phyloP scores from a whole-genome alignment of 2,113 vertebrate species.

The Copsychus sechellarum region DNA sequence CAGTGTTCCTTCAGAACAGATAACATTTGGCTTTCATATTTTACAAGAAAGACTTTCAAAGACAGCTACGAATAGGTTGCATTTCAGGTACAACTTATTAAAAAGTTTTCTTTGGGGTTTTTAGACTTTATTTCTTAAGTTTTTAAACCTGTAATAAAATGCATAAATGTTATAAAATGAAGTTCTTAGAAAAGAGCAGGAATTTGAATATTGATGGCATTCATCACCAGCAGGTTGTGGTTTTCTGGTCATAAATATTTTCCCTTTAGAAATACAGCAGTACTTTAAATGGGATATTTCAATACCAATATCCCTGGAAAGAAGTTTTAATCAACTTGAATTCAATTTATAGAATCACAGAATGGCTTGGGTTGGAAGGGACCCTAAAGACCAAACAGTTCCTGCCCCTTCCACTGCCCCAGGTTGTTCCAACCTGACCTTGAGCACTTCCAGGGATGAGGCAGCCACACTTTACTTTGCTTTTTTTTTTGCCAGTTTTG shows the following conservation, averaged over 20 bases:
- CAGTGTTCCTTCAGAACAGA: conserved; percentile 11
- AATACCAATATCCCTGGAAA: neutral
- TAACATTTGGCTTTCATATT: conserved; percentile 25
- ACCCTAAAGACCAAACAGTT: rapidly evolving
- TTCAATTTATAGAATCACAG: neutral
- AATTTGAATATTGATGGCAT: neutral
- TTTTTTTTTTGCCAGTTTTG: neutral
- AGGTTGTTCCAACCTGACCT: rapidly evolving
- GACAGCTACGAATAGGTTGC: neutral
- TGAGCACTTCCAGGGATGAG: neutral
- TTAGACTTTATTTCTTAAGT: neutral
- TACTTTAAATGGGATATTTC: neutral
- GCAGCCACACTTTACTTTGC: neutral
- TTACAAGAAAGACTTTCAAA: neutral
- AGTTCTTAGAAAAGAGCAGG: neutral
- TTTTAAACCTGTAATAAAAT: neutral
- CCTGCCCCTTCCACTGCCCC: neutral
- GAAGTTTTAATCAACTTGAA: neutral
- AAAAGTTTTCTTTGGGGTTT: neutral
- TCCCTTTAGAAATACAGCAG: neutral
- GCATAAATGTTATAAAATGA: neutral
- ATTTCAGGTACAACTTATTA: neutral
- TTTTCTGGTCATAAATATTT: neutral
- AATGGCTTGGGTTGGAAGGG: neutral
- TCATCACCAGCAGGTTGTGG: neutral